Evolutionary conservation across 1,140 invertebrate species (phyloP).

Genomic region (Dreissena rostriformis): DNA sequence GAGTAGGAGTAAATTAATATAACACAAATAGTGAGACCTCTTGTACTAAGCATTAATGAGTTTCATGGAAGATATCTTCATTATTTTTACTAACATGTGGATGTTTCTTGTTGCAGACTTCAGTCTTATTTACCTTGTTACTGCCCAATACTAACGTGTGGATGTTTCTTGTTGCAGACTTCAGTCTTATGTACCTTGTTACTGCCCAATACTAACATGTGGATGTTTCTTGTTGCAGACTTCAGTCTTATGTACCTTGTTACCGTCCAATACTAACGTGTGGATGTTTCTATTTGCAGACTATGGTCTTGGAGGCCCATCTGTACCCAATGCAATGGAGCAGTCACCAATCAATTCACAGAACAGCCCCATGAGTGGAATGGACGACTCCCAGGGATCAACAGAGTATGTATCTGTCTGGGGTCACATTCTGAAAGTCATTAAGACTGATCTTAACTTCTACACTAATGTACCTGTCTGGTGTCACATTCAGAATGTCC

Average conservation of each 20-base stretch:
- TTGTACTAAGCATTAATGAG: no score
- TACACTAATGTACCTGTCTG: no score
- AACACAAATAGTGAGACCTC: no score
- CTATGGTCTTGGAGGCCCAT: conserved; percentile 46
- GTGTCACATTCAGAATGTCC: no score
- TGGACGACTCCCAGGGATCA: conserved; percentile 44
- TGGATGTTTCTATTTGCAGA: conserved; percentile 40
- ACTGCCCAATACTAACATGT: background rate
- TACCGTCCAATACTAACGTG: background rate
- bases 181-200: no score
- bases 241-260: background rate
- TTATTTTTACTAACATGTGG: background rate
- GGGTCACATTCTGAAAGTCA: no score
- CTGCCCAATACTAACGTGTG: background rate
- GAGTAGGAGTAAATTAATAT: no score
- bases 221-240: background rate
- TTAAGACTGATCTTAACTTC: no score
- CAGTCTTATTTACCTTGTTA: no score
- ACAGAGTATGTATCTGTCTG: conserved; percentile 34
- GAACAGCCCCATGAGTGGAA: conserved; percentile 52
- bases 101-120: background rate
- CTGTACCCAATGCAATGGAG: conserved; percentile 42
- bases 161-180: background rate
- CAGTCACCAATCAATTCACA: conserved; percentile 48
- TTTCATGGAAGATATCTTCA: no score